These are phyloP conservation scores for Procambarus clarkii DNA, from an alignment of 1,140 invertebrate genomes.

Conservation along the genomic window DNA sequence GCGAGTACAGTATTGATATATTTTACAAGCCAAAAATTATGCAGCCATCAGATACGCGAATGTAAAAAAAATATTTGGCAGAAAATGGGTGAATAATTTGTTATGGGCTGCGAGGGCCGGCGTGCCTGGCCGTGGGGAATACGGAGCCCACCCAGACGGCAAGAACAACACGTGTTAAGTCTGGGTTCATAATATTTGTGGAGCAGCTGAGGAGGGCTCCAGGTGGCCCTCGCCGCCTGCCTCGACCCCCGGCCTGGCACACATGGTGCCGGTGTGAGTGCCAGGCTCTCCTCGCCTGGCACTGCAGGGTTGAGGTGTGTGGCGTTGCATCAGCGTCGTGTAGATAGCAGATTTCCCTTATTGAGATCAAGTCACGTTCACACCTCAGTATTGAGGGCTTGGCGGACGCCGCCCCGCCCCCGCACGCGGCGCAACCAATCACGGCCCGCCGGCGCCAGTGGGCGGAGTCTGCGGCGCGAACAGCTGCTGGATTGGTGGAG, in stretches of 20 bases:
- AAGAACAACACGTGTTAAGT: slow-evolving; percentile 20
- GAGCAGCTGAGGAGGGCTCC: no score
- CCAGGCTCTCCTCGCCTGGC: neutral
- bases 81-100: no score
- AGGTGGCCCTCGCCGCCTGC: no score
- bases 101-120: neutral
- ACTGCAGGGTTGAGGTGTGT: neutral
- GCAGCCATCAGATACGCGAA: no score
- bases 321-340: slow-evolving; percentile 29
- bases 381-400: slow-evolving; percentile 56
- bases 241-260: neutral
- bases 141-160: neutral
- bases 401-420: slow-evolving; percentile 1
- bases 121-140: no score
- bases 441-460: neutral
- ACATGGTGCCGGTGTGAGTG: neutral
- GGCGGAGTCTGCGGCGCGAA: neutral
- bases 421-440: slow-evolving; percentile 3
- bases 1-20: no score
- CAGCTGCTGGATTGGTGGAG: slow-evolving; percentile 5
- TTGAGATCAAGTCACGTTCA: slow-evolving; percentile 41
- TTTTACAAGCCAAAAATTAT: no score
- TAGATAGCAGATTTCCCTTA: slow-evolving; percentile 46
- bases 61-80: neutral
- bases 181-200: slow-evolving; percentile 31